Base-by-base conservation (phyloP, 2,797 vertebrate genomes). In the Hippocampus kuda region DNA sequence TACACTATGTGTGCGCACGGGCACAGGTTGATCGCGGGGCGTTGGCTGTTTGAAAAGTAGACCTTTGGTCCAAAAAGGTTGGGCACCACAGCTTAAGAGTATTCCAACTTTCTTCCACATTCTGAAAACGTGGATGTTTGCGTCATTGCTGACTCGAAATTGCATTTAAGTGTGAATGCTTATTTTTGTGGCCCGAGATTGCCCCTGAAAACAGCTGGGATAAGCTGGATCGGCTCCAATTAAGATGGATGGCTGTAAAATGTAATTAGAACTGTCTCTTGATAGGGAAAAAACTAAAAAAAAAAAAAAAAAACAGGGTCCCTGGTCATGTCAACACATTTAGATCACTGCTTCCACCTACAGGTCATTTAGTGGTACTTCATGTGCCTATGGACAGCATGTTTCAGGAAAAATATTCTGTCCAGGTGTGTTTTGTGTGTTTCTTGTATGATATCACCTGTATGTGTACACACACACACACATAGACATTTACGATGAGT, bases 341-440 rank as follows among this genome's bases (percentile, higher is more conserved):
- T 49, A 66, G 66, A 12, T 7, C 34, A 48, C 70, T 84, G 81
- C 75, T 70, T 62, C 87, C 90, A 81, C 69, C 88, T 87, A 68
- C 75, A 89, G 89, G 85, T 49, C 10, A 1, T 30, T 3, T 49
- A 3, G 48, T 66, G 73, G 49, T 71, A 86, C 78, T 80, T 41
- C 68, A 26, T 4, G 2, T 26, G 1, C 8, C 0, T 0, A 0
- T 34, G 34, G 34, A 1, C 5, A 34, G 27, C 61, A 24, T 13
- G 8, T 64, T 38, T 57, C 26, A 24, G 1, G 34, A 34, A 34
- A 34, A 34, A 34, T 34, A 34, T 34, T 34, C 34, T 4, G 4
- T 34, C 34, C 34, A 7, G 30, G 30, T 34, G 27, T 30, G 30
- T 34, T 34, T 34, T 0, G 30, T 34, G 30, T 34, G 30, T 34